Evolutionary conservation across 2,888 invertebrate genomes (phyloP).

Genomic region (Hemistola chrysoprasaria): DNA sequence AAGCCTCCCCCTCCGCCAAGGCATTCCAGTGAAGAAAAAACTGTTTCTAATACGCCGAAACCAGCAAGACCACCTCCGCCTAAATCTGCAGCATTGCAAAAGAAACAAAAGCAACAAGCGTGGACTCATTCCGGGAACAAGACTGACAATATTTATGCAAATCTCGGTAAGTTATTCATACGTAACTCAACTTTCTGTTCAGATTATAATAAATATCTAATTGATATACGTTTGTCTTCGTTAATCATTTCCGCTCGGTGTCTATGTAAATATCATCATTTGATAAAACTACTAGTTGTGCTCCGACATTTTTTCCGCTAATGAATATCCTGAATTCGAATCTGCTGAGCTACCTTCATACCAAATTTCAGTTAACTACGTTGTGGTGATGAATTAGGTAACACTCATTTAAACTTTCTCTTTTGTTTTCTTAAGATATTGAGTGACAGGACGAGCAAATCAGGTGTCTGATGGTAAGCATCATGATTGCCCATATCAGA

Average conservation of each 20-base stretch:
- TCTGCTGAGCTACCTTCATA: too few species aligned
- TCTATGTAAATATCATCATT: not conserved
- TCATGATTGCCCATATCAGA: too few species aligned
- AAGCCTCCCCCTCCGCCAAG: conserved; percentile 92
- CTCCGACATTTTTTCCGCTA: too few species aligned
- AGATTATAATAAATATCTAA: conserved; percentile 7
- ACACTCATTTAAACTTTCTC: too few species aligned
- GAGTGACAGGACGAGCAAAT: too few species aligned
- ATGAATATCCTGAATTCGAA: too few species aligned
- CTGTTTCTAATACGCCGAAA: conserved; percentile 78
- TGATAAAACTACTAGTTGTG: too few species aligned
- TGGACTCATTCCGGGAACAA: conserved; percentile 65
- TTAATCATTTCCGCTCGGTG: conserved; percentile 14
- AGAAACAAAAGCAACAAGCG: conserved; percentile 81
- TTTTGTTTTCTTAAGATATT: too few species aligned
- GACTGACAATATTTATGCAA: conserved; percentile 88
- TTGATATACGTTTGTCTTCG: conserved; percentile 7
- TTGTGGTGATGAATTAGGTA: too few species aligned
- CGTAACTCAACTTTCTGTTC: conserved; percentile 6
- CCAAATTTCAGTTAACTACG: too few species aligned
- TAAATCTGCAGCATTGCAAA: conserved; percentile 84
- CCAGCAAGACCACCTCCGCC: conserved; percentile 89
- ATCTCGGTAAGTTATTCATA: conserved; percentile 83
- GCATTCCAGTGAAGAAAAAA: conserved; percentile 73
- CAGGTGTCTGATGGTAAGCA: too few species aligned